phyloP scores from a whole-genome alignment of 2,797 vertebrate species.

The Zalophus californianus region DNA sequence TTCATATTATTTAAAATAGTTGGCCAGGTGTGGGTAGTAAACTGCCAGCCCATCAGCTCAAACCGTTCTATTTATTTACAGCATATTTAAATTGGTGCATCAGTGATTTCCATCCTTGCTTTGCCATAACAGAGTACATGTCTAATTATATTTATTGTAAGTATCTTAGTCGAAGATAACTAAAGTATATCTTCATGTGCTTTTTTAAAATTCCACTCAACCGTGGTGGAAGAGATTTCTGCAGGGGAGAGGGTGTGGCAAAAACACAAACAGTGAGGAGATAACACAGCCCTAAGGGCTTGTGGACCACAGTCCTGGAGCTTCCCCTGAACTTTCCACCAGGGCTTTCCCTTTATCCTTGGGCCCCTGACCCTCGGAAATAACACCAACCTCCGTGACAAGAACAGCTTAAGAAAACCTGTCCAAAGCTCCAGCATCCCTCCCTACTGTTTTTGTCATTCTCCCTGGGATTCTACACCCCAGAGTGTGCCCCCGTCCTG shows the following conservation, averaged over 20 bases:
- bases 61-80: not conserved
- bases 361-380: not conserved
- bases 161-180: slow-evolving; percentile 34
- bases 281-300: not conserved
- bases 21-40: not conserved
- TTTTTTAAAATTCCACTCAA: not conserved
- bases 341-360: not conserved
- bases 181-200: slow-evolving; percentile 14
- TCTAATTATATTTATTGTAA: slow-evolving; percentile 9
- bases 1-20: not conserved
- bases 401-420: not conserved
- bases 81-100: not conserved
- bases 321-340: not conserved
- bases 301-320: not conserved
- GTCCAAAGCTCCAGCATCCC: not conserved
- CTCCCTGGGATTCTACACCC: fast-evolving
- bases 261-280: not conserved
- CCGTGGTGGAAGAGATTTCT: not conserved
- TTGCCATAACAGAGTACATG: not conserved
- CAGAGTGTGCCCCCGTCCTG: fast-evolving
- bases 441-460: not conserved
- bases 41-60: not conserved
- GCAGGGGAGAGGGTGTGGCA: too few relatives aligned
- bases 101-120: not conserved
- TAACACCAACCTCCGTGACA: fast-evolving